These are phyloP conservation scores for Corythucha ciliata DNA, from an alignment of 2,888 invertebrate genomes.

Conservation along the genomic window DNA sequence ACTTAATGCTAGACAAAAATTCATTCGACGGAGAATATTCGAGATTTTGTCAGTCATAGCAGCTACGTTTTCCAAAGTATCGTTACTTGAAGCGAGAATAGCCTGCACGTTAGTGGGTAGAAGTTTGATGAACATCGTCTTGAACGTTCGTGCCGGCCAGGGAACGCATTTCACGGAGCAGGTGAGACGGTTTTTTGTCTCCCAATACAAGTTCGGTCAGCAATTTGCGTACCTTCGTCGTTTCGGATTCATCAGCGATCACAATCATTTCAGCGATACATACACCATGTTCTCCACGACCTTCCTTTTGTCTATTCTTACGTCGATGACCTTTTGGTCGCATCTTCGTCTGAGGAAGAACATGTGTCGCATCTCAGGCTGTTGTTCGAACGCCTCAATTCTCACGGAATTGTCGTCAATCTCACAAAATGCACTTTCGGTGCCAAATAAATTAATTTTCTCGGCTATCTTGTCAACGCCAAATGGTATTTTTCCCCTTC, in stretches of 20 bases:
- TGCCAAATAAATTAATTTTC: slow-evolving; percentile 21
- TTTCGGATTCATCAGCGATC: too few species aligned
- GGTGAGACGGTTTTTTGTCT: slow-evolving; percentile 34
- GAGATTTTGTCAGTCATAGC: slow-evolving; percentile 1
- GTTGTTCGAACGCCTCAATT: slow-evolving; percentile 30
- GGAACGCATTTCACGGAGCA: neutral
- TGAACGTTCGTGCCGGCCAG: slow-evolving; percentile 30
- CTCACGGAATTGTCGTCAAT: slow-evolving; percentile 38
- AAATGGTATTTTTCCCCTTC: slow-evolving; percentile 37
- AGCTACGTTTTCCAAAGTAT: neutral
- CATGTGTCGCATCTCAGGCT: slow-evolving; percentile 29
- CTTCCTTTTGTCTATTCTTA: slow-evolving; percentile 32
- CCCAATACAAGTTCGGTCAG: slow-evolving; percentile 33
- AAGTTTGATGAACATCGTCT: slow-evolving; percentile 31
- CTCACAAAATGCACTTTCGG: slow-evolving; percentile 38
- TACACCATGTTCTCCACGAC: slow-evolving; percentile 31
- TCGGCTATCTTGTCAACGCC: slow-evolving; percentile 24
- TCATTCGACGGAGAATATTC: too few species aligned
- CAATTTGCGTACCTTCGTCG: slow-evolving; percentile 30
- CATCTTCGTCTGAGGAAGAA: slow-evolving; percentile 28
- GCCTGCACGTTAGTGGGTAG: neutral
- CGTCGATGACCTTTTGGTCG: slow-evolving; percentile 34
- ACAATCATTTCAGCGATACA: slow-evolving; percentile 36
- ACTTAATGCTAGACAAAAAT: too few species aligned
- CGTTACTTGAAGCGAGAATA: neutral